These are phyloP conservation scores for Papilio protenor DNA, from an alignment of 2,888 invertebrate species.

Conservation along the genomic window DNA sequence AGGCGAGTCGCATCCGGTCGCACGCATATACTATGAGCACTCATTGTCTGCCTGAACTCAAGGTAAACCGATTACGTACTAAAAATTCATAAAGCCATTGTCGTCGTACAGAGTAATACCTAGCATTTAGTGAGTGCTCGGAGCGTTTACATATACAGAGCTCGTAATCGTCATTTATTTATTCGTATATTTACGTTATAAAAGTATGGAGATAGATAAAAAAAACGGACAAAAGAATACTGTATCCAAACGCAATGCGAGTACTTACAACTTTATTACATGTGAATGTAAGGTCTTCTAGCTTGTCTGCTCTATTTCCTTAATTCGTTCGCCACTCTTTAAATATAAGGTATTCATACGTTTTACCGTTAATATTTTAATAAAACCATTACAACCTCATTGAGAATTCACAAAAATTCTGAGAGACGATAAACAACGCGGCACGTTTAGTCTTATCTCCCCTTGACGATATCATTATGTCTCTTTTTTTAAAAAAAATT, in stretches of 20 bases:
- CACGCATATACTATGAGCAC: slow-evolving; percentile 70
- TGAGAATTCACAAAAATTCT: slow-evolving; percentile 59
- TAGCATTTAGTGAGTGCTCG: slow-evolving; percentile 67
- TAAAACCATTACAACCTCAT: slow-evolving; percentile 61
- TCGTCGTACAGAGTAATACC: slow-evolving; percentile 61
- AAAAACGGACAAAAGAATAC: background rate
- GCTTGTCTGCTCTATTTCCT: background rate
- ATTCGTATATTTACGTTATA: slow-evolving; percentile 6
- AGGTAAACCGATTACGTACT: slow-evolving; percentile 78
- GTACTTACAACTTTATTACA: background rate
- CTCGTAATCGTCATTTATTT: background rate
- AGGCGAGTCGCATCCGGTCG: slow-evolving; percentile 69
- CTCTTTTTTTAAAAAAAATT: slow-evolving; percentile 75
- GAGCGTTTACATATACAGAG: slow-evolving; percentile 55
- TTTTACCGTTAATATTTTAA: slow-evolving; percentile 55
- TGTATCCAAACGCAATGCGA: background rate
- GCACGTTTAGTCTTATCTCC: slow-evolving; percentile 76
- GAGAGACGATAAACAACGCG: slow-evolving; percentile 76
- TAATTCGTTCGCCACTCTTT: background rate
- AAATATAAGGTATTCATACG: background rate
- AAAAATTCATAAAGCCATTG: slow-evolving; percentile 78
- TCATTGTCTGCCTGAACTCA: slow-evolving; percentile 71
- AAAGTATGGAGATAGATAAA: background rate
- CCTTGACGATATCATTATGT: slow-evolving; percentile 81
- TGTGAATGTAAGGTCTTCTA: background rate